Conservation (phyloP, 2,797 vertebrate genomes). For the Rhincodon typus region DNA sequence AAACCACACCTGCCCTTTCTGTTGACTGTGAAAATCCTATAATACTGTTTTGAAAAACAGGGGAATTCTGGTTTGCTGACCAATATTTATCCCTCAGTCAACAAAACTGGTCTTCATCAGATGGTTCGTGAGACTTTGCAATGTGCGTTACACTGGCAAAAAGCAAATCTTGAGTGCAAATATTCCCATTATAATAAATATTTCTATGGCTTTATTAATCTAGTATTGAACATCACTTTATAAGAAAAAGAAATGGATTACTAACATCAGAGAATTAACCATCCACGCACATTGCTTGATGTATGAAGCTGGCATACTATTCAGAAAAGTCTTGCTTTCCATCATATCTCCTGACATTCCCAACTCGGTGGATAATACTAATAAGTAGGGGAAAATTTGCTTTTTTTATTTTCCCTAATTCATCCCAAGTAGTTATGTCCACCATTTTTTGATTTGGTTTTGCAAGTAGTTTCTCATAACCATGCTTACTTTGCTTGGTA, state of each 20-base stretch:
- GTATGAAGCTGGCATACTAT: neutral
- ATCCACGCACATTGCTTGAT: neutral
- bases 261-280: neutral
- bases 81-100: neutral
- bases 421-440: neutral
- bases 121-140: too few species aligned
- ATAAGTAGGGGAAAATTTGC: neutral
- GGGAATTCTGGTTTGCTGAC: neutral
- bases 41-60: neutral
- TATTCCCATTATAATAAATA: neutral
- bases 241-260: neutral
- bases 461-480: neutral
- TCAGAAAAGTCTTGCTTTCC: neutral
- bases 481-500: neutral
- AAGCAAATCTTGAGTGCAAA: neutral
- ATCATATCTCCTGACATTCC: neutral
- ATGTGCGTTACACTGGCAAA: neutral
- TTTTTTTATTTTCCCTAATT: neutral
- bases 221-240: neutral
- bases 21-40: too few species aligned
- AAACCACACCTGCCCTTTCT: neutral
- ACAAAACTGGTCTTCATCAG: neutral
- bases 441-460: neutral
- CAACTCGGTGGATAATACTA: neutral
- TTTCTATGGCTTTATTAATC: neutral